Evolutionary conservation across 37 sponge, comb jelly and placozoan species (phyloP).

Genomic region (Halichondria panicea): DNA sequence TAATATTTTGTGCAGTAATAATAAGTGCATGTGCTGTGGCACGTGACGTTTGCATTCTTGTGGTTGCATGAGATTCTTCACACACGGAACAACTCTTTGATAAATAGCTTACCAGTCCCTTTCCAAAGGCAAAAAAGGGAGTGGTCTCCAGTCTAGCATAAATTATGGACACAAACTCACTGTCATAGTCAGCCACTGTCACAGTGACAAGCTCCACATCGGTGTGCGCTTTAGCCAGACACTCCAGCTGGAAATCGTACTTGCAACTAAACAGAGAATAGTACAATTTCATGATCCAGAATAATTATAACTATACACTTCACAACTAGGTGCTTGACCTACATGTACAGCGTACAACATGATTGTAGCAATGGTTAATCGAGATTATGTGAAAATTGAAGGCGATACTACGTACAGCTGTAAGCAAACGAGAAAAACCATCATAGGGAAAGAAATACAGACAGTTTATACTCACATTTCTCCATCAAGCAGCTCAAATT

Average conservation of each 20-base stretch:
- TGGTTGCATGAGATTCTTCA: too few relatives aligned
- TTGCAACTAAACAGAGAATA: slow-evolving; percentile 1
- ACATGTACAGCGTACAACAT: too few relatives aligned
- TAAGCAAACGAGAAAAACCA: neutral
- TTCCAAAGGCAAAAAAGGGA: too few relatives aligned
- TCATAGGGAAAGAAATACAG: neutral
- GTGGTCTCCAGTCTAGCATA: too few relatives aligned
- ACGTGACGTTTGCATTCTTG: too few relatives aligned
- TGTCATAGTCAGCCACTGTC: neutral
- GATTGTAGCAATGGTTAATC: too few relatives aligned
- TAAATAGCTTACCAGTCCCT: too few relatives aligned
- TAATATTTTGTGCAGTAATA: too few relatives aligned
- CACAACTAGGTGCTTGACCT: neutral
- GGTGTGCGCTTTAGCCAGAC: slow-evolving; percentile 1
- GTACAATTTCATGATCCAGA: neutral
- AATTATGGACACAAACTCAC: neutral
- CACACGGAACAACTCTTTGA: too few relatives aligned
- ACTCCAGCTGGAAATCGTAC: slow-evolving; percentile 19
- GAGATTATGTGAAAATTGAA: too few relatives aligned
- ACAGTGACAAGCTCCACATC: slow-evolving; percentile 7
- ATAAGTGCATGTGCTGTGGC: too few relatives aligned
- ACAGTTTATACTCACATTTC: slow-evolving; percentile 28
- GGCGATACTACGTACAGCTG: too few relatives aligned
- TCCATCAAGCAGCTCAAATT: slow-evolving; percentile 51
- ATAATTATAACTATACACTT: neutral